Evolutionary conservation across 2,888 invertebrate genomes (phyloP).

Genomic region (Conus canariensis): DNA sequence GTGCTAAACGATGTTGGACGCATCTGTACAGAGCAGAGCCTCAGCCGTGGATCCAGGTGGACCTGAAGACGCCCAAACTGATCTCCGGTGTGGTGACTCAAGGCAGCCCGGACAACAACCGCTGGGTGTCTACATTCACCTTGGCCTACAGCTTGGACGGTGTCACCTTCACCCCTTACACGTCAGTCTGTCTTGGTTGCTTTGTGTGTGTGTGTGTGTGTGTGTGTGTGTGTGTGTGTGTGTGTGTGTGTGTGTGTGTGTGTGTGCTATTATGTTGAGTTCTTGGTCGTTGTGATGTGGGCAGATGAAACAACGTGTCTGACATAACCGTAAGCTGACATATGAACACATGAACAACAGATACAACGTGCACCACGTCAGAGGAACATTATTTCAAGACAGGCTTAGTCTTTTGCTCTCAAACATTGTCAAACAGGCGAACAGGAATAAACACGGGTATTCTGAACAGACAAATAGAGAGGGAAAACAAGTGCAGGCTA

Average conservation of each 20-base stretch:
- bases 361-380: no score
- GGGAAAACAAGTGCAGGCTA: no score
- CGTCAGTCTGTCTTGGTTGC: conserved; percentile 25
- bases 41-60: conserved; percentile 66
- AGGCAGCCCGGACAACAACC: conserved; percentile 57
- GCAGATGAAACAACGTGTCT: no score
- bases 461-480: no score
- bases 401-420: no score
- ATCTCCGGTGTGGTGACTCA: conserved; percentile 68
- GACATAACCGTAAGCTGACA: no score
- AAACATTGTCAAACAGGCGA: no score
- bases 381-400: no score
- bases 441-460: no score
- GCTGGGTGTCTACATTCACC: conserved; percentile 63
- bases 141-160: conserved; percentile 65
- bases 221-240: background rate
- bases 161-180: conserved; percentile 62
- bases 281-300: background rate
- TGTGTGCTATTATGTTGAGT: no score
- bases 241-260: background rate
- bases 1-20: no score
- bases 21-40: conserved; percentile 1
- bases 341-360: no score
- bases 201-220: background rate
- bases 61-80: conserved; percentile 62